These are phyloP conservation scores for Hirtodrosophila duncani DNA, from an alignment of 2,888 invertebrate genomes.

Conservation along the genomic window DNA sequence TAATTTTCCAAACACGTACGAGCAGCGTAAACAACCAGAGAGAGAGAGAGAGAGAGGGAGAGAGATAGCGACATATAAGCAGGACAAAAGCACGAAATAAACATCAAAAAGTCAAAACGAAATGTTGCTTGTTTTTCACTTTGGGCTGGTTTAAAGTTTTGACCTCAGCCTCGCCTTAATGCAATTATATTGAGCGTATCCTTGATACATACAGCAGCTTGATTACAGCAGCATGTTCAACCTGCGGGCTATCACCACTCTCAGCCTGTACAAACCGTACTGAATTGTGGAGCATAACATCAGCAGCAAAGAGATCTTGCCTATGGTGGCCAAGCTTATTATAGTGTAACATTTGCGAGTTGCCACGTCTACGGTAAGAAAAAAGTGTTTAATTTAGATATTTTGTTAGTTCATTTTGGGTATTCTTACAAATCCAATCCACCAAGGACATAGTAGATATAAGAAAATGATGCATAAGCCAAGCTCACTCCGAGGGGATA, in stretches of 20 bases:
- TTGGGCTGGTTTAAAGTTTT: constrained; percentile 3
- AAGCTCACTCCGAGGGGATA: constrained; percentile 28
- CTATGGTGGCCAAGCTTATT: not conserved
- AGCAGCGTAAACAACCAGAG: constrained; percentile 39
- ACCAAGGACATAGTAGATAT: constrained; percentile 17
- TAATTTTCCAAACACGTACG: constrained; percentile 41
- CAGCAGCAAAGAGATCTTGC: not conserved
- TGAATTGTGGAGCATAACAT: constrained; percentile 15
- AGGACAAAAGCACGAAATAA: constrained; percentile 4
- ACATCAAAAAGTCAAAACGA: constrained; percentile 5
- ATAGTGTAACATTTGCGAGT: not conserved
- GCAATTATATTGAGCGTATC: constrained; percentile 23
- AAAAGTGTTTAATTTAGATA: too few species aligned
- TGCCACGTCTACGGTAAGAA: too few species aligned
- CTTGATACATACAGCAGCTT: not conserved
- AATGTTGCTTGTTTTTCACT: constrained; percentile 11
- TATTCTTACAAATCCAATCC: constrained; percentile 27
- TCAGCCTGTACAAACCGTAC: constrained; percentile 40
- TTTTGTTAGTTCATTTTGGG: not conserved
- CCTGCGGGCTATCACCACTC: constrained; percentile 29
- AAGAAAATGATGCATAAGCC: constrained; percentile 15
- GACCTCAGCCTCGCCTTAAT: constrained; percentile 10
- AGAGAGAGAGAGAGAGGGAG: too few species aligned
- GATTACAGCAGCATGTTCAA: constrained; percentile 20
- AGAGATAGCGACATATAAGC: constrained; percentile 34